Evolutionary conservation across 2,113 vertebrate genomes (phyloP), one percentile per base, ranked within the genome.

Genomic region (Scolopax mira): DNA sequence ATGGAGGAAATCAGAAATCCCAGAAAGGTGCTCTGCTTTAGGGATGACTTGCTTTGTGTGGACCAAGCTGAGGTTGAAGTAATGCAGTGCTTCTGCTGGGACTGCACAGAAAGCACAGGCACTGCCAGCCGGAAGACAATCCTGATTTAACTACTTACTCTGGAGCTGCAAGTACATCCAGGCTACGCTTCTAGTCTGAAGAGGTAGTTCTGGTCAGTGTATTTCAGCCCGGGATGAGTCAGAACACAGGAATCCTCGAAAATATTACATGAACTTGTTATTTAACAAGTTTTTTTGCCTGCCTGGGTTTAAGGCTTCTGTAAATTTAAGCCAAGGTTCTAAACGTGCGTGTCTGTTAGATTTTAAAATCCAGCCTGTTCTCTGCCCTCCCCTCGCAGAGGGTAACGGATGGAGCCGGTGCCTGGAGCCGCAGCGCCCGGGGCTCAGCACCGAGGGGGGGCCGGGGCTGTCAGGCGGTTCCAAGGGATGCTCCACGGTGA

Each of bases 371-470:
- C 37, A 27, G 37, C 12, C 57, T 84, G 8, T 44, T 17, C 55
- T 55, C 41, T 55, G 66, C 19, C 2, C 14, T 71, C 13, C 25
- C 49, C 16, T 57, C 1, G 1, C 27, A 44, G 61, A 15, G 37
- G 33, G 1, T 35, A 27, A 18, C 35, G 11, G 49, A 8, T 23
- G 0, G 41, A n/a, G 61, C 46, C 33, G 0, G 6, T 11, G 19
- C 35, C 14, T 51, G 73, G 52, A 61, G 49, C 46, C 1, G 6
- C 31, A 17, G 0, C 5, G 18, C 48, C 28, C 11, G 33, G 66
- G 52, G 2, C 33, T 70, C 27, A 10, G 58, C 6, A 0, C 62
- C 8, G 58, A 39, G 39, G 6, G 58, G 24, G 35, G 37, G 33
- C 14, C 42, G 3, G 17, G 3, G 18, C 13, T 42, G 35, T 58